phyloP scores from a whole-genome alignment of 2,888 invertebrate genomes.

The Mythimna impura region DNA sequence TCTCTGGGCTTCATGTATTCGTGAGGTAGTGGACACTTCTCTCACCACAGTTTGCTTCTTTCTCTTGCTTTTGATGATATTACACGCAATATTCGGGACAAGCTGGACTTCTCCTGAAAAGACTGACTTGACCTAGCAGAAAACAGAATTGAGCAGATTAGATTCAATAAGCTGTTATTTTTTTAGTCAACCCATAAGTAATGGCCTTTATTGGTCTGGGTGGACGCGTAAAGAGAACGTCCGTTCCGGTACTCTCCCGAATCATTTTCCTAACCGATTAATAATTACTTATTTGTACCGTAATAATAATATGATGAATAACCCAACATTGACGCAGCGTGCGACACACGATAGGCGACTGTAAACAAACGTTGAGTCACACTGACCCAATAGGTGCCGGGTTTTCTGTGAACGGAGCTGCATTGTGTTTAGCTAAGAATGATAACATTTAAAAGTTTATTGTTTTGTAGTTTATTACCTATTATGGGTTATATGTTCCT shows the following conservation, averaged over 20 bases:
- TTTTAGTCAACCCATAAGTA: background rate
- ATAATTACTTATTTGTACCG: constrained; percentile 83
- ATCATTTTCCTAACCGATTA: constrained; percentile 22
- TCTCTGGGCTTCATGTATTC: background rate
- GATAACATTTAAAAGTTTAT: constrained; percentile 57
- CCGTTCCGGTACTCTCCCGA: constrained; percentile 19
- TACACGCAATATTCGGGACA: too few species aligned
- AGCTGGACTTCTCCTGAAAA: too few species aligned
- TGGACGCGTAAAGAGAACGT: background rate
- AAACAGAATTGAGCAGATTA: background rate
- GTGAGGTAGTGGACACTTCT: background rate
- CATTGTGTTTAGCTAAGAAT: constrained; percentile 62
- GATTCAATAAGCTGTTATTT: background rate
- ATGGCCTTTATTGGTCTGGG: background rate
- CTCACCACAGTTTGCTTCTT: background rate
- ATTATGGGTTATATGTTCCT: constrained; percentile 29
- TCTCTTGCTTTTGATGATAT: background rate
- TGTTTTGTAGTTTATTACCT: constrained; percentile 45
- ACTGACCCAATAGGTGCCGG: constrained; percentile 68
- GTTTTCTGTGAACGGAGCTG: constrained; percentile 65
- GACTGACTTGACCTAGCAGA: too few species aligned
- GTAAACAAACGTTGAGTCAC: constrained; percentile 78
- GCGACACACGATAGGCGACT: constrained; percentile 59
- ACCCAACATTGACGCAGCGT: constrained; percentile 63
- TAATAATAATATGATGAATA: constrained; percentile 68